Evolutionary conservation across 2,113 vertebrate genomes (phyloP).

Genomic region (Climacteris rufus): DNA sequence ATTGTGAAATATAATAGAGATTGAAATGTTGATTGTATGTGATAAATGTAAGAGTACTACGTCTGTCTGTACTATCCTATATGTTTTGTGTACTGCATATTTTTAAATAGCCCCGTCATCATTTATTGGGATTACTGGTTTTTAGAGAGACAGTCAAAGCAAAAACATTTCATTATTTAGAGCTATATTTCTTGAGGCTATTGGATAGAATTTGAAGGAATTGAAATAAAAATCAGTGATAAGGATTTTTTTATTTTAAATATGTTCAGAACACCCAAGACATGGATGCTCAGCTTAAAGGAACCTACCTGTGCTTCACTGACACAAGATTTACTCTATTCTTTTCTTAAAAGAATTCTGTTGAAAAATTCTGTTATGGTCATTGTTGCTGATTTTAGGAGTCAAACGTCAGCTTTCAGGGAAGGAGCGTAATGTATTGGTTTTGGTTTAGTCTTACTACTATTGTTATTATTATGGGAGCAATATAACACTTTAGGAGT

Average conservation of each 20-base stretch:
- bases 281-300: not conserved
- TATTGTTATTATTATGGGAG: not conserved
- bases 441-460: conserved; percentile 11
- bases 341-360: conserved; percentile 1
- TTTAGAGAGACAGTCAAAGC: conserved; percentile 85
- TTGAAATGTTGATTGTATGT: conserved; percentile 81
- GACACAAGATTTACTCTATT: not conserved
- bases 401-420: conserved; percentile 38
- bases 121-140: conserved; percentile 65
- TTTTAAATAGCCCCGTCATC: conserved; percentile 73
- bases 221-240: not conserved
- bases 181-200: conserved; percentile 50
- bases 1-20: conserved; percentile 79
- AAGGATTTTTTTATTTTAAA: not conserved
- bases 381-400: not conserved
- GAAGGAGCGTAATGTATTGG: not conserved
- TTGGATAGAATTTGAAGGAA: conserved; percentile 36
- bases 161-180: conserved; percentile 68
- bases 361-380: not conserved
- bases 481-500: conserved; percentile 3
- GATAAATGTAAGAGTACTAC: conserved; percentile 83
- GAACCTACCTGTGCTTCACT: not conserved
- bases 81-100: conserved; percentile 80
- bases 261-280: not conserved
- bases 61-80: conserved; percentile 78